Percentiles rank a stretch among this genome's conserved stretches.
phyloP scores from a whole-genome alignment of 1,140 invertebrate genomes.

The Harlomillsia oculata region DNA sequence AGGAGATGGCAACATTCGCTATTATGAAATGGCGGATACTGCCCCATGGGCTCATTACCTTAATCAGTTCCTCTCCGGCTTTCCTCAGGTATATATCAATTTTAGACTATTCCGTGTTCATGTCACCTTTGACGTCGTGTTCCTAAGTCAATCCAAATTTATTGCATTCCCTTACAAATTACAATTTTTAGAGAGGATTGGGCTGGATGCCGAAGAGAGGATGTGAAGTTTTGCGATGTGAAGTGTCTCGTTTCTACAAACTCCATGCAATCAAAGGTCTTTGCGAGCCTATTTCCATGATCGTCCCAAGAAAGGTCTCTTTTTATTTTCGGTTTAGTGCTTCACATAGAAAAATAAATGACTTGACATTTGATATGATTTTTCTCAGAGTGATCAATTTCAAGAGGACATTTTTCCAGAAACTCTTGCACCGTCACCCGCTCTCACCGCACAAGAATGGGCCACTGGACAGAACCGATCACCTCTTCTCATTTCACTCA shows the following conservation, averaged over 20 bases:
- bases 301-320: conserved; percentile 72
- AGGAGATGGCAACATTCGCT: conserved; percentile 72
- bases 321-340: too few relatives aligned
- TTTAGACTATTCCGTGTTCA: neutral
- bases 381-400: conserved; percentile 56
- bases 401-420: conserved; percentile 90
- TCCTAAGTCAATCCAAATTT: neutral
- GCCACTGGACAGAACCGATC: conserved; percentile 68
- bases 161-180: neutral
- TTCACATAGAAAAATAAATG: too few relatives aligned
- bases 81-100: conserved; percentile 54
- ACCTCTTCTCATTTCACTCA: conserved; percentile 73
- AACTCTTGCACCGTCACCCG: conserved; percentile 69
- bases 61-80: conserved; percentile 81
- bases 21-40: conserved; percentile 83
- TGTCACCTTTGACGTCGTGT: neutral
- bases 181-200: conserved; percentile 61
- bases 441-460: conserved; percentile 79
- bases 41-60: conserved; percentile 77
- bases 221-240: conserved; percentile 66
- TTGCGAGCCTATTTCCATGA: conserved; percentile 88
- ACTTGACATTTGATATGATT: too few relatives aligned
- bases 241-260: conserved; percentile 86
- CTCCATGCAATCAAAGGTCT: conserved; percentile 74
- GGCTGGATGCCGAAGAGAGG: conserved; percentile 90